These are phyloP conservation scores for Coleophora deauratella DNA, from an alignment of 2,888 invertebrate species.

Conservation along the genomic window DNA sequence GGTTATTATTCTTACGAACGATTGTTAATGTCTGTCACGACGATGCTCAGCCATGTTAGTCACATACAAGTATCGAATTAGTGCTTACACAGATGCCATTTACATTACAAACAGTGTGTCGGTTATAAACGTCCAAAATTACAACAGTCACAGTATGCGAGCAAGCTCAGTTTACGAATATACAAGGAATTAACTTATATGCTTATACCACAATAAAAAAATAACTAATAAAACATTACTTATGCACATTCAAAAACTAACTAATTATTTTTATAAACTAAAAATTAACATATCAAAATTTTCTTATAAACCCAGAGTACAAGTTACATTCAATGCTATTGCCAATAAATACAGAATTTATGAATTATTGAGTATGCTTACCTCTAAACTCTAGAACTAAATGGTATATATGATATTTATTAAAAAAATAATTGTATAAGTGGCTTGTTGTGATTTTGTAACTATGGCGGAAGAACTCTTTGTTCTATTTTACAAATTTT, in stretches of 20 bases:
- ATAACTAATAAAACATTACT: no score
- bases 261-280: constrained; percentile 25
- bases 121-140: constrained; percentile 28
- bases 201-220: constrained; percentile 18
- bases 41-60: constrained; percentile 66
- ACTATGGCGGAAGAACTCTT: no score
- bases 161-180: constrained; percentile 60
- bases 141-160: constrained; percentile 71
- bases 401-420: neutral
- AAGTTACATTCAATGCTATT: constrained; percentile 40
- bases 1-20: constrained; percentile 14
- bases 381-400: constrained; percentile 25
- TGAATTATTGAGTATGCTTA: constrained; percentile 32
- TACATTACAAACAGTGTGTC: constrained; percentile 41
- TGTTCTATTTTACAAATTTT: no score
- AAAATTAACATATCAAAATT: constrained; percentile 11
- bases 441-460: no score
- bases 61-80: constrained; percentile 56
- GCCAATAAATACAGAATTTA: constrained; percentile 61
- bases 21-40: constrained; percentile 39
- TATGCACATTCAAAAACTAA: constrained; percentile 18
- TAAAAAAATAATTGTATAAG: no score
- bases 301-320: no score
- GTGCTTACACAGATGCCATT: constrained; percentile 58
- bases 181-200: constrained; percentile 19